Evolutionary conservation across 1,140 invertebrate genomes (phyloP).

Genomic region (Drosophila cardini): DNA sequence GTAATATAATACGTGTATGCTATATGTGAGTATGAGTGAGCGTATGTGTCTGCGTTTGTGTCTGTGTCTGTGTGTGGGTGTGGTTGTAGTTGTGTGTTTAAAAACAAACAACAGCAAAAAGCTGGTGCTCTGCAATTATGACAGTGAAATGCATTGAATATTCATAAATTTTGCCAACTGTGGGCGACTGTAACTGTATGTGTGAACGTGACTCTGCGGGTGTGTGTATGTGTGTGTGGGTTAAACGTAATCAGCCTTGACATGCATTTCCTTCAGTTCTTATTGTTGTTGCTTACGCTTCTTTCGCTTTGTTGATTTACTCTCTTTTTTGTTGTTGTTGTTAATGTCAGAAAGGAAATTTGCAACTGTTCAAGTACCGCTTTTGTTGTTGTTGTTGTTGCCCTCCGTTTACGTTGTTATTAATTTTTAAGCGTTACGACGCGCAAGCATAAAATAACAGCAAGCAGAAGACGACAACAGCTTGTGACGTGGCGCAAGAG

Average conservation of each 20-base stretch:
- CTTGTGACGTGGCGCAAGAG: constrained; percentile 15
- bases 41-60: not conserved
- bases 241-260: constrained; percentile 70
- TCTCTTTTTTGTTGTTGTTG: not conserved
- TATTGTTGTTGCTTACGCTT: constrained; percentile 2
- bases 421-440: constrained; percentile 68
- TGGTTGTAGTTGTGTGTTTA: constrained; percentile 1
- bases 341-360: constrained; percentile 50
- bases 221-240: constrained; percentile 23
- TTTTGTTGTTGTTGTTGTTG: constrained; percentile 13
- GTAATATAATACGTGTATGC: not conserved
- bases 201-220: not conserved
- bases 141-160: constrained; percentile 77
- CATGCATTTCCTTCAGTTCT: constrained; percentile 56
- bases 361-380: constrained; percentile 48
- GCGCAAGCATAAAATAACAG: constrained; percentile 39
- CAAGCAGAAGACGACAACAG: constrained; percentile 15
- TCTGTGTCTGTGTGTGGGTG: not conserved
- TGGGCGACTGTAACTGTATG: constrained; percentile 8
- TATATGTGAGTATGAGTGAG: constrained; percentile 30
- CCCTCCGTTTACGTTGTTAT: constrained; percentile 50
- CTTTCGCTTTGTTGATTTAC: not conserved
- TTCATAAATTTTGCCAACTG: constrained; percentile 61
- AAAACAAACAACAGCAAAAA: constrained; percentile 45
- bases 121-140: constrained; percentile 66